A percentile compares a stretch with the other conserved stretches of the same genome.
Evolutionary conservation across 2,797 vertebrate species (phyloP).

Genomic region (Gallinago nigripennis): DNA sequence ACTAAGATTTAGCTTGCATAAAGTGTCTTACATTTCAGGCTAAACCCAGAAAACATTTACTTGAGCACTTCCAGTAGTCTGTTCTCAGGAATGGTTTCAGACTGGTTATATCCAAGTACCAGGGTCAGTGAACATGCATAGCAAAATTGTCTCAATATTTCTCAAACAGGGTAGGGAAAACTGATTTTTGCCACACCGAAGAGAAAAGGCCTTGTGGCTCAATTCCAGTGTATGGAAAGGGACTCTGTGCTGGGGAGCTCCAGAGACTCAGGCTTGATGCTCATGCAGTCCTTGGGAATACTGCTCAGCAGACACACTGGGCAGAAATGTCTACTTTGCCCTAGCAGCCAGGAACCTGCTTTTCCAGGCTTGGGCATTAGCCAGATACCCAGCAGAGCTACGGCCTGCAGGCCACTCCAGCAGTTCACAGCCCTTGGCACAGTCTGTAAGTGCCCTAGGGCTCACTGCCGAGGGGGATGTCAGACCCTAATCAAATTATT

Average conservation of each 20-base stretch:
- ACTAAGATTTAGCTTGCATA: background rate
- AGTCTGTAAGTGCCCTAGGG: background rate
- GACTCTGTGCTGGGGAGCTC: background rate
- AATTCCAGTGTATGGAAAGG: background rate
- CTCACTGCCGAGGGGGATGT: background rate
- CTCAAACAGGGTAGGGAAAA: background rate
- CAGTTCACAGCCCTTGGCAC: background rate
- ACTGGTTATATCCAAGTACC: background rate
- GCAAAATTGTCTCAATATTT: background rate
- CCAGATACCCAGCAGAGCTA: accelerated
- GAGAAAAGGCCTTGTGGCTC: background rate
- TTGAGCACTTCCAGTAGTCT: background rate
- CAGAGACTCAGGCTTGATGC: background rate
- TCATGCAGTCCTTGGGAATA: background rate
- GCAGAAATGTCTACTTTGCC: background rate
- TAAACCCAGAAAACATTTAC: background rate
- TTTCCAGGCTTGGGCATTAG: background rate
- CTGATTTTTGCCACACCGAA: background rate
- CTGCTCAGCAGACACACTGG: background rate
- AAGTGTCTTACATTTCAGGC: background rate
- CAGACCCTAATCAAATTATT: background rate
- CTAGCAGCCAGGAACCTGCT: background rate
- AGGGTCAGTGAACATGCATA: accelerated
- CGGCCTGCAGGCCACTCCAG: background rate
- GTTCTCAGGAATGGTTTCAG: background rate